Evolutionary conservation across 1,140 invertebrate genomes (phyloP), one percentile per base, ranked within the genome.

Genomic region (Notospermus geniculatus): DNA sequence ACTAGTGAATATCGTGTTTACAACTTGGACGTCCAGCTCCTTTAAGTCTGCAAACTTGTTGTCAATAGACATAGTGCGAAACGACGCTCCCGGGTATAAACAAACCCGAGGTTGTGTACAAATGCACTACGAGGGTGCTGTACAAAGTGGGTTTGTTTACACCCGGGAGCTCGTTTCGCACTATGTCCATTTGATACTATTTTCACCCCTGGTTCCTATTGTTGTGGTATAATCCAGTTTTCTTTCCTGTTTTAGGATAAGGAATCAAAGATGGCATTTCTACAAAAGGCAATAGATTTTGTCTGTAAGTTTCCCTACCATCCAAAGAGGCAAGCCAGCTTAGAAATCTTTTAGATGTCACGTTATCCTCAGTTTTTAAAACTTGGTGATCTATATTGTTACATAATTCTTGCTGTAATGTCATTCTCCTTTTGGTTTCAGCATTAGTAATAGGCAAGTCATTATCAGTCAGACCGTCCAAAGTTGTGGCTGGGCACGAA

Each of bases 401-500:
- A n/a, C n/a, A 17, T 4, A 23, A 27, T 53, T 22, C 50, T 23
- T 60, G 59, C 19, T n/a, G 22, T 59, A 5, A 22, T 7, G 2
- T 19, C 50, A 29, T 11, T 32, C 43, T 15, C 36, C 22, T 28
- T 66, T 17, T 55, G 53, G 28, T 67, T 68, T 23, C 58, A 82
- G 80, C 62, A 54, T 57, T 77, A 28, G 86, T 88, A 22, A 91
- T 88, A 52, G 89, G 89, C 45, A 85, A 86, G 69, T 81, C 87
- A 53, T 73, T 97, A 22, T 82, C 85, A 63, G 90, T 89, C 5
- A 88, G 90, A 71, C 87, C 94, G 57, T 88, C 87, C 36, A 97
- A 97, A 86, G 91, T 98, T 71, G 88, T 97, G 27, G 90, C 95
- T 63, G 95, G 95, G 0, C 89, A 94, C 70, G 95, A 98, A 77